phyloP scores from a whole-genome alignment of 2,888 invertebrate genomes.

The Xanthia icteritia region DNA sequence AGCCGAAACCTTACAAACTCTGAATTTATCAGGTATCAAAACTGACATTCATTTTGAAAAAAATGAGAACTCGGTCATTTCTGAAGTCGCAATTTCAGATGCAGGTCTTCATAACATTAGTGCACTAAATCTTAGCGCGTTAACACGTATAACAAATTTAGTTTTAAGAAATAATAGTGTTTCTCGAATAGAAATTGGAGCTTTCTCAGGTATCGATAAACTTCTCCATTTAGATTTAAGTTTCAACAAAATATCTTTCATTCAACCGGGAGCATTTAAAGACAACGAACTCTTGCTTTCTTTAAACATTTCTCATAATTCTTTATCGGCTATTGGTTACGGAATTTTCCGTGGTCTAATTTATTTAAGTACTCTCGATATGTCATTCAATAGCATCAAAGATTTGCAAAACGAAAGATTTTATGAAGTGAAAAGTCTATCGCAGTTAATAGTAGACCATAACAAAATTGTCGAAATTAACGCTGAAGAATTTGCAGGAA shows the following conservation, averaged over 20 bases:
- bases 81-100: slow-evolving; percentile 71
- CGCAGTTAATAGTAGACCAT: slow-evolving; percentile 76
- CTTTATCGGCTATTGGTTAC: slow-evolving; percentile 72
- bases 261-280: slow-evolving; percentile 80
- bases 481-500: slow-evolving; percentile 74
- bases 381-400: slow-evolving; percentile 78
- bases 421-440: slow-evolving; percentile 74
- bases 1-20: slow-evolving; percentile 63
- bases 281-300: slow-evolving; percentile 71
- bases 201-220: slow-evolving; percentile 70
- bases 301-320: slow-evolving; percentile 81
- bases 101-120: slow-evolving; percentile 71
- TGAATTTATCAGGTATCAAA: slow-evolving; percentile 75
- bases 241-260: slow-evolving; percentile 75
- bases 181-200: slow-evolving; percentile 68
- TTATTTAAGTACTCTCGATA: slow-evolving; percentile 74
- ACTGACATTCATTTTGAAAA: slow-evolving; percentile 67
- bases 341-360: slow-evolving; percentile 78
- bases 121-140: slow-evolving; percentile 66
- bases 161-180: slow-evolving; percentile 75
- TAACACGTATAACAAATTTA: slow-evolving; percentile 69
- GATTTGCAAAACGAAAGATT: slow-evolving; percentile 79
- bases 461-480: slow-evolving; percentile 76
- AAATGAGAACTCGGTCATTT: slow-evolving; percentile 60
- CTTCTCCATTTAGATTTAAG: slow-evolving; percentile 77